These are phyloP conservation scores for Zaprionus taronus DNA, from an alignment of 1,140 invertebrate genomes.

Conservation along the genomic window DNA sequence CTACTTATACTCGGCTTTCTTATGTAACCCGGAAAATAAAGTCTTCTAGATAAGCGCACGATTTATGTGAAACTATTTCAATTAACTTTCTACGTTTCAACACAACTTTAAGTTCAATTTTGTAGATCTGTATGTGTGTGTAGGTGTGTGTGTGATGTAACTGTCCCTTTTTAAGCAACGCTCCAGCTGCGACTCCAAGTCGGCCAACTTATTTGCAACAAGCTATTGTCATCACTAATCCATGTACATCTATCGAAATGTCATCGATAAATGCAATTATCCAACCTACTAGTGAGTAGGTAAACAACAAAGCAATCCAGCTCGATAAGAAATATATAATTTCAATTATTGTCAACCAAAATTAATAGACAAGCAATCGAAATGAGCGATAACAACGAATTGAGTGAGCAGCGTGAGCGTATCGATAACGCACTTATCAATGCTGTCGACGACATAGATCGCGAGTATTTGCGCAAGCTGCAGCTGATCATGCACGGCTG, in stretches of 20 bases:
- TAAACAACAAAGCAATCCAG: neutral
- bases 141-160: no score
- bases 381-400: slow-evolving; percentile 85
- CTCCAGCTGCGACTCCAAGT: slow-evolving; percentile 91
- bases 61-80: slow-evolving; percentile 34
- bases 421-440: slow-evolving; percentile 91
- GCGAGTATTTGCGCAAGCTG: slow-evolving; percentile 91
- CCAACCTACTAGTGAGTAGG: neutral
- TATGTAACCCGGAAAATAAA: neutral
- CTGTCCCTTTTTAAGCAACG: slow-evolving; percentile 87
- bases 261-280: neutral
- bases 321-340: neutral
- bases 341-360: neutral
- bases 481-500: slow-evolving; percentile 95
- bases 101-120: neutral
- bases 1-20: slow-evolving; percentile 15
- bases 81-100: slow-evolving; percentile 13
- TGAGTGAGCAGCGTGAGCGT: slow-evolving; percentile 89
- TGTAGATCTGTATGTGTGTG: no score
- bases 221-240: no score
- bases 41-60: slow-evolving; percentile 17
- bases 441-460: slow-evolving; percentile 92
- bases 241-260: neutral
- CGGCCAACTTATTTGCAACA: slow-evolving; percentile 81
- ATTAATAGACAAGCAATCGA: neutral